These are phyloP conservation scores for Leptodactylus fallax DNA, from an alignment of 2,797 vertebrate genomes.

Conservation along the genomic window DNA sequence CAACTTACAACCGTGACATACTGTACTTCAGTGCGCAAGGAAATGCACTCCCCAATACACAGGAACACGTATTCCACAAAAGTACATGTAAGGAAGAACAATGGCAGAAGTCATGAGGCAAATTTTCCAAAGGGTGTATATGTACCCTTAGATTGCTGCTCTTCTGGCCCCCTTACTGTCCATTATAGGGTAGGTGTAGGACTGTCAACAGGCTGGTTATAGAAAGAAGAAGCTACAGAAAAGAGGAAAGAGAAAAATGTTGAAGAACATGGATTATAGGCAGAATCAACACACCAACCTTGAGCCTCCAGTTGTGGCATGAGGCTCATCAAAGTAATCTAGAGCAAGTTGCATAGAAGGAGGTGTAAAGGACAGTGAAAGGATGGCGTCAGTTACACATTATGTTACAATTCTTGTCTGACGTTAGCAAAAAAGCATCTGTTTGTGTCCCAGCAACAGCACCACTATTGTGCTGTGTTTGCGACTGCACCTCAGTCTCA, in stretches of 20 bases:
- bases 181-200: slow-evolving; percentile 75
- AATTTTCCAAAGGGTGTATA: slow-evolving; percentile 72
- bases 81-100: slow-evolving; percentile 70
- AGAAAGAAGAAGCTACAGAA: slow-evolving; percentile 86
- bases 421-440: background rate
- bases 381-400: background rate
- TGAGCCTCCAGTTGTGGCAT: background rate
- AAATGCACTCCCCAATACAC: slow-evolving; percentile 69
- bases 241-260: slow-evolving; percentile 75
- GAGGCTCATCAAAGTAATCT: no score
- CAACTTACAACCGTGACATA: background rate
- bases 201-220: slow-evolving; percentile 77
- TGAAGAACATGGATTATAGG: slow-evolving; percentile 73
- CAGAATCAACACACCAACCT: background rate
- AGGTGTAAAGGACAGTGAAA: background rate
- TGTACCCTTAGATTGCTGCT: slow-evolving; percentile 70
- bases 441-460: no score
- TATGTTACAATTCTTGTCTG: no score
- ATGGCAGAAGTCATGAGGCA: slow-evolving; percentile 76
- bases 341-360: background rate
- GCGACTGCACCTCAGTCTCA: no score
- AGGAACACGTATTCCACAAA: slow-evolving; percentile 69
- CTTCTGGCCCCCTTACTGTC: slow-evolving; percentile 75
- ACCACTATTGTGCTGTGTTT: no score
- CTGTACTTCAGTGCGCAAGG: slow-evolving; percentile 63